These are phyloP conservation scores for Macrobrachium rosenbergii DNA, from an alignment of 1,140 invertebrate genomes.

Conservation along the genomic window DNA sequence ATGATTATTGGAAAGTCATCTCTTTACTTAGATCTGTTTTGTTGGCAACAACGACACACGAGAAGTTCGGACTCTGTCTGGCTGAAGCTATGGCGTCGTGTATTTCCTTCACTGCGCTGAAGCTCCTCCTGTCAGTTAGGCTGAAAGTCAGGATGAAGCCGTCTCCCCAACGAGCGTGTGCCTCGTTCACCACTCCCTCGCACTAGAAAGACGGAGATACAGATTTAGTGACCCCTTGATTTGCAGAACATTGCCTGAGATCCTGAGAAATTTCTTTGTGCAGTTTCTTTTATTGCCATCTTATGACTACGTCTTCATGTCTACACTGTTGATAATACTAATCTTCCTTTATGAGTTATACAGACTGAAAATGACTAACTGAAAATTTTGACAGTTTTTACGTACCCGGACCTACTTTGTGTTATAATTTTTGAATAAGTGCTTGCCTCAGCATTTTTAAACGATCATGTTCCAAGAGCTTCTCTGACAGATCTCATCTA, in stretches of 20 bases:
- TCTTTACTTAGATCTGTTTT: conserved; percentile 57
- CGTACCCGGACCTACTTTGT: too few relatives aligned
- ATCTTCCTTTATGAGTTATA: too few relatives aligned
- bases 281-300: too few relatives aligned
- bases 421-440: too few relatives aligned
- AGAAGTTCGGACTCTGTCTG: conserved; percentile 51
- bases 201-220: neutral
- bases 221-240: neutral
- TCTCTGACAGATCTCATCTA: too few relatives aligned
- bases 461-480: too few relatives aligned
- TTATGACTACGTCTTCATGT: too few relatives aligned
- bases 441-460: too few relatives aligned
- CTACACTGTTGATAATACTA: too few relatives aligned
- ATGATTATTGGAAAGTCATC: neutral
- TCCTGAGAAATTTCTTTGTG: neutral
- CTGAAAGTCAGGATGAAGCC: conserved; percentile 62
- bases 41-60: conserved; percentile 62
- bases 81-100: conserved; percentile 30
- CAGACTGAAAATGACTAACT: too few relatives aligned
- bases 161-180: conserved; percentile 57
- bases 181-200: conserved; percentile 39
- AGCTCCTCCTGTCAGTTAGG: conserved; percentile 56
- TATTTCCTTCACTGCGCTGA: conserved; percentile 34
- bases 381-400: too few relatives aligned
- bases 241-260: neutral